phyloP scores from a whole-genome alignment of 92 coral and sea anemone species.

The Epizoanthus scotinus region DNA sequence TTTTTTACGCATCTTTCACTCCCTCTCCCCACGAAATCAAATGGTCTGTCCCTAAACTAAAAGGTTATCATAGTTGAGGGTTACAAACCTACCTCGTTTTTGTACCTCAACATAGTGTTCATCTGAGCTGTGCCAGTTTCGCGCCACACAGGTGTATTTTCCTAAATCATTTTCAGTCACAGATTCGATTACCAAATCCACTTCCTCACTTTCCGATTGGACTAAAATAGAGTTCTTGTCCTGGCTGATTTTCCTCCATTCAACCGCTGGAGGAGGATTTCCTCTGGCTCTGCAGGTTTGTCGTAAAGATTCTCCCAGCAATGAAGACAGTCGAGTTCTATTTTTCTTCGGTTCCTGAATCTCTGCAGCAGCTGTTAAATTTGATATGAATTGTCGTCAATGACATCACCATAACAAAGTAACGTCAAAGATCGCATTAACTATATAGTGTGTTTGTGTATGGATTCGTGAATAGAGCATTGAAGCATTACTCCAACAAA shows the following conservation, averaged over 20 bases:
- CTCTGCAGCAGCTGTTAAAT: constrained; percentile 14
- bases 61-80: too few relatives aligned
- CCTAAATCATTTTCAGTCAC: constrained; percentile 58
- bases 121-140: constrained; percentile 45
- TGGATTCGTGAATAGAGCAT: too few relatives aligned
- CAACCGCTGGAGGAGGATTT: constrained; percentile 68
- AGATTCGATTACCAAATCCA: constrained; percentile 39
- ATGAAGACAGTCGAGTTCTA: not conserved
- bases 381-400: too few relatives aligned
- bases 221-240: constrained; percentile 18
- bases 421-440: too few relatives aligned
- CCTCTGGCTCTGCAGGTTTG: constrained; percentile 66
- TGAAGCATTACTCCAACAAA: too few relatives aligned
- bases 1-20: too few relatives aligned
- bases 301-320: constrained; percentile 42
- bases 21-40: too few relatives aligned
- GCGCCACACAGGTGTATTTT: constrained; percentile 65
- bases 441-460: too few relatives aligned
- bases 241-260: constrained; percentile 57
- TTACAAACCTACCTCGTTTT: not conserved
- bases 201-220: constrained; percentile 8
- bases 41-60: too few relatives aligned
- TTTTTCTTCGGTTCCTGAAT: constrained; percentile 9
- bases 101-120: constrained; percentile 3
- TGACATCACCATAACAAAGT: too few relatives aligned